These are phyloP conservation scores for Syngnathus typhle DNA, from an alignment of 2,113 vertebrate genomes.

Conservation along the genomic window DNA sequence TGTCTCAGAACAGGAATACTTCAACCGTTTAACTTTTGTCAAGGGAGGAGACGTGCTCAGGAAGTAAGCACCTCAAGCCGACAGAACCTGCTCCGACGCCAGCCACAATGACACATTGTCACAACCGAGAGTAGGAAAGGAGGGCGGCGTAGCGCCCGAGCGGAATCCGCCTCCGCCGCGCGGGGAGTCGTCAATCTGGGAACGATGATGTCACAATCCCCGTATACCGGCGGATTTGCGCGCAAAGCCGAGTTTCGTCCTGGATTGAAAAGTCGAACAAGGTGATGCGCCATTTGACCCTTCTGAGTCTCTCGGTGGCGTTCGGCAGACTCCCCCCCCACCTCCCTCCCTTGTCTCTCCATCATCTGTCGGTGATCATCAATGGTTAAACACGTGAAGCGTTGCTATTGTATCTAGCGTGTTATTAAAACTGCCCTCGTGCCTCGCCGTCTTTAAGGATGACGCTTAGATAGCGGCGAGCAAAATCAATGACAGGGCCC, in stretches of 20 bases:
- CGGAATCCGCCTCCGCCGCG: slow-evolving; percentile 14
- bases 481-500: slow-evolving; percentile 72
- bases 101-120: slow-evolving; percentile 70
- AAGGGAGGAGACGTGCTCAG: slow-evolving; percentile 51
- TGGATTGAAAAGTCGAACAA: slow-evolving; percentile 49
- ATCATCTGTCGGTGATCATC: slow-evolving; percentile 62
- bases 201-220: slow-evolving; percentile 53
- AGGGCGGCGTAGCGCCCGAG: slow-evolving; percentile 36
- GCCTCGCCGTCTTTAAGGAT: slow-evolving; percentile 58
- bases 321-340: background rate
- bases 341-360: slow-evolving; percentile 30
- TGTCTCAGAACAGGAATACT: slow-evolving; percentile 83
- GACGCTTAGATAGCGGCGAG: slow-evolving; percentile 59
- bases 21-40: slow-evolving; percentile 77
- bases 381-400: slow-evolving; percentile 63
- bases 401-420: slow-evolving; percentile 52
- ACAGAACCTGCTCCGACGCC: slow-evolving; percentile 56
- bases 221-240: slow-evolving; percentile 38
- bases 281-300: slow-evolving; percentile 27
- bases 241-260: slow-evolving; percentile 45
- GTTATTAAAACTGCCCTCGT: slow-evolving; percentile 60
- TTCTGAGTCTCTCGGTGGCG: background rate
- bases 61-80: slow-evolving; percentile 48
- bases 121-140: slow-evolving; percentile 23
- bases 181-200: slow-evolving; percentile 47